Base-by-base conservation (phyloP, 2,113 vertebrate species). In the Rhea americana region DNA sequence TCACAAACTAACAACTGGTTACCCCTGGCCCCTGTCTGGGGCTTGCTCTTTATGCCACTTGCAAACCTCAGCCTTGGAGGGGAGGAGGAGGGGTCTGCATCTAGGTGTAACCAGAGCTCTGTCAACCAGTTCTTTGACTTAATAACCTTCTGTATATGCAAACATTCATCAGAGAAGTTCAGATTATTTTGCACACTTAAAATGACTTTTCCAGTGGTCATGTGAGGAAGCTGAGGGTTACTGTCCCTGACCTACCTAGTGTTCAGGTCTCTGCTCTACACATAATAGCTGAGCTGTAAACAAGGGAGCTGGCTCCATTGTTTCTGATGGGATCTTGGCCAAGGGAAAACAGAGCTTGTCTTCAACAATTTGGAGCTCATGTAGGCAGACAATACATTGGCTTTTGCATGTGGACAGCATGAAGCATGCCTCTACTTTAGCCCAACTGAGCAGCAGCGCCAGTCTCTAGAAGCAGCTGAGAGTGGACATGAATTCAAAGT, bases 321-420 rank as follows among this genome's bases (percentile, higher is more conserved):
- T 94, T 94, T 88, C 68, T 53, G 41, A 30, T 48, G 85, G 88
- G 87, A 77, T 67, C 45, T 73, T 59, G 62, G 89, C 94, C 91
- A 91, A 86, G 48, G 73, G 50, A 82, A 84, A 90, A 90, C 84
- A 92, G 48, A 68, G 87, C 16, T 39, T 82, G 72, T 61, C 72
- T 91, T 91, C 84, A 93, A 81, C 66, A 37, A 50, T 72, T 14
- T 65, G 73, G 58, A 83, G 87, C 67, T 70, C 59, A n/a, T 56
- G 76, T 70, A 55, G 87, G 87, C 78, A 91, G 58, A 93, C 66
- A 94, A 82, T 90, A 26, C 32, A 4, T n/a, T 16, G 55, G 9
- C 14, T 91, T 87, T 47, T 91, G 62, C 50, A 59, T 53, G 62
- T 15, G 62, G 70, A 66, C 66, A 79, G 72, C 26, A 12, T 7